Conservation (phyloP, 2,888 invertebrate genomes). For the Drosophila setosimentum region DNA sequence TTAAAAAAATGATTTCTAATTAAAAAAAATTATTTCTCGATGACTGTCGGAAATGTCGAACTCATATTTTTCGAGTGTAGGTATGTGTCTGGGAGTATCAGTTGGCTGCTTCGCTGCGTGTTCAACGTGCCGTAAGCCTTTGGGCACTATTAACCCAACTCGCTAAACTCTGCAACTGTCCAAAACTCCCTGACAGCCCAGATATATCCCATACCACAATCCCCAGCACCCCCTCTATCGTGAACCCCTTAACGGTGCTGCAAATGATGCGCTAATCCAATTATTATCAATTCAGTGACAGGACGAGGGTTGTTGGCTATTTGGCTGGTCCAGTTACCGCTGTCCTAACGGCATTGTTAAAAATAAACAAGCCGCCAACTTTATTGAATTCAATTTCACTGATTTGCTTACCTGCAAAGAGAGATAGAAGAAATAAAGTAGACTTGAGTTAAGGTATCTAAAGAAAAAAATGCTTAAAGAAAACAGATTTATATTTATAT, state of each 20-base stretch:
- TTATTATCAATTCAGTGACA: slow-evolving; percentile 83
- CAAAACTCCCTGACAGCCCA: slow-evolving; percentile 37
- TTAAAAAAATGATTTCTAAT: background rate
- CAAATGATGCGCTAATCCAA: slow-evolving; percentile 81
- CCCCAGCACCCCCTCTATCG: background rate
- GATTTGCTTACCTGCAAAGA: slow-evolving; percentile 63
- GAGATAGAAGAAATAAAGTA: slow-evolving; percentile 22
- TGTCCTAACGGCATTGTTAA: slow-evolving; percentile 45
- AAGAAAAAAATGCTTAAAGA: slow-evolving; percentile 12
- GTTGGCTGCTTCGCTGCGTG: slow-evolving; percentile 63
- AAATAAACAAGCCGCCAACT: slow-evolving; percentile 59
- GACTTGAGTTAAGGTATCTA: background rate
- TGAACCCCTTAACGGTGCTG: slow-evolving; percentile 14
- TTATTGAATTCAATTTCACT: slow-evolving; percentile 54
- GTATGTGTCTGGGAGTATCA: slow-evolving; percentile 30
- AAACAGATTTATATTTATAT: slow-evolving; percentile 16
- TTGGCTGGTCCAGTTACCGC: slow-evolving; percentile 16
- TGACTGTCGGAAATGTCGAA: background rate
- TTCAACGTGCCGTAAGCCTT: slow-evolving; percentile 72
- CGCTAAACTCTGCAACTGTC: slow-evolving; percentile 28
- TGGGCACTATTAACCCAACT: slow-evolving; percentile 68
- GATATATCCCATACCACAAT: background rate
- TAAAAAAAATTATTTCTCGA: background rate
- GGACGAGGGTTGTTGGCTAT: slow-evolving; percentile 44
- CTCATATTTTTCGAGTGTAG: background rate